Base-by-base conservation (phyloP, 2,888 invertebrate genomes). In the Scrobipalpa atriplicella region DNA sequence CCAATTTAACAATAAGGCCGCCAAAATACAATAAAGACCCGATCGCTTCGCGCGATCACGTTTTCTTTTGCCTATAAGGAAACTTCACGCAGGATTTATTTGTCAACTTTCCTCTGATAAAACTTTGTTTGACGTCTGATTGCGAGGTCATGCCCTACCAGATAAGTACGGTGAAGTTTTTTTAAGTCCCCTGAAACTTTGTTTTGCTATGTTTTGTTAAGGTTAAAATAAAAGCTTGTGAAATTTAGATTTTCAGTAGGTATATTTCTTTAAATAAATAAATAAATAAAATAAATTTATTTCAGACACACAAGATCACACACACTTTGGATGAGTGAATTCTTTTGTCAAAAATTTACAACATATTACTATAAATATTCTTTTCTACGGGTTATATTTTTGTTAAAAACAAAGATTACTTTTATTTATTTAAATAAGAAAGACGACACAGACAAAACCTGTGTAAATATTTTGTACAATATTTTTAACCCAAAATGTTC, bases 51-150 rank as follows among this genome's bases (percentile, higher is more conserved):
- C 78, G 69, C 13, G 54, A 72, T 75, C 78, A 78, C 79, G 80
- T 21, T 56, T 56, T 56, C 54, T 56, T 56, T 78, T 75, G 75
- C 75, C 87, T 87, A 88, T 84, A 85, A 84, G 87, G 84, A 90
- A 90, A 91, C 85, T 90, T 90, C 69, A 71, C 76, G 71, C 80
- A 76, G 86, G 84, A 90, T 90, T 91, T 91, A 92, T 90, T 90
- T 90, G 90, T 90, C 90, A 88, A 91, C 89, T 90, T 90, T 78
- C 77, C 76, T 80, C 84, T 84, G 91, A 91, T 91, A 90, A 92
- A 92, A 92, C 81, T 92, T 91, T 84, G 85, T 89, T 89, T 86
- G 89, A 86, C 87, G 82, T 89, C 87, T 88, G 89, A 90, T 91
- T 90, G 90, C 86, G 82, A 84, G 88, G 87, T 86, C 89, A 85